phyloP scores from a whole-genome alignment of 2,888 invertebrate genomes.

The Epinotia nisella region DNA sequence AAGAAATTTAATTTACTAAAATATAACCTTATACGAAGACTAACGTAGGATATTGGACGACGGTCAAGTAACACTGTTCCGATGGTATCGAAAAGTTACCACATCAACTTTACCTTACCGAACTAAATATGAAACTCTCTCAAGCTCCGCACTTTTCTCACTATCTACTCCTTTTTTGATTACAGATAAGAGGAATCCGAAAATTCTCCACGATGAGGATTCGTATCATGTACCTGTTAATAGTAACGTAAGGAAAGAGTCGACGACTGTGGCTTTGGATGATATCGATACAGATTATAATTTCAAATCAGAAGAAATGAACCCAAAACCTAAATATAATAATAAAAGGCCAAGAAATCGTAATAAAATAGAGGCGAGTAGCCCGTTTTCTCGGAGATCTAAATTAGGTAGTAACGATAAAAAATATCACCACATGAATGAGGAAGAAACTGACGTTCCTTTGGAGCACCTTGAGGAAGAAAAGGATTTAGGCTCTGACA shows the following conservation, averaged over 20 bases:
- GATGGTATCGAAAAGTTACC: not conserved
- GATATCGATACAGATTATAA: constrained; percentile 49
- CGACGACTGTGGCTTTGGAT: constrained; percentile 42
- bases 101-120: not conserved
- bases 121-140: not conserved
- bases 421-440: constrained; percentile 49
- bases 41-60: no score
- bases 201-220: constrained; percentile 53
- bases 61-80: not conserved
- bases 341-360: constrained; percentile 54
- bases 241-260: constrained; percentile 51
- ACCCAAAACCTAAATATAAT: constrained; percentile 51
- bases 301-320: constrained; percentile 51
- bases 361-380: constrained; percentile 48
- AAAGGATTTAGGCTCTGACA: constrained; percentile 53
- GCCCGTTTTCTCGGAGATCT: constrained; percentile 44
- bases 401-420: constrained; percentile 51
- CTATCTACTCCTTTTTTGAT: constrained; percentile 32
- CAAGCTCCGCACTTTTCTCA: not conserved
- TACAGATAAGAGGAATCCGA: constrained; percentile 57
- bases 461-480: constrained; percentile 51
- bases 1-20: no score
- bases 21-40: no score
- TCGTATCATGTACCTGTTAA: constrained; percentile 57
- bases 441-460: constrained; percentile 40